These are phyloP conservation scores for Chymomyza costata DNA, from an alignment of 1,140 invertebrate genomes.

Conservation along the genomic window DNA sequence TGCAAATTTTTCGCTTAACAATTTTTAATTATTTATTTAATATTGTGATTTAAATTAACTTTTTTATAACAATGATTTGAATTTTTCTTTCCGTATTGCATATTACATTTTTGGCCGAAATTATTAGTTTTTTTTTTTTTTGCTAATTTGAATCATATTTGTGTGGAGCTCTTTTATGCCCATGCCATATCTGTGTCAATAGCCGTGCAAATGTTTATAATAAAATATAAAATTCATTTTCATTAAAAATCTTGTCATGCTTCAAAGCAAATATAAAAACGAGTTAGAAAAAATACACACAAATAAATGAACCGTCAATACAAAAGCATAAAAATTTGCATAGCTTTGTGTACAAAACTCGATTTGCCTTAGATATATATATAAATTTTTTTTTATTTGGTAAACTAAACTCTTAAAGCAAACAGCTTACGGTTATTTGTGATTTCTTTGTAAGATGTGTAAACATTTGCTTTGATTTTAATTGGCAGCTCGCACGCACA, in stretches of 20 bases:
- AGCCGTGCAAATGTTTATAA: slow-evolving; percentile 26
- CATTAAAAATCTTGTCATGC: slow-evolving; percentile 70
- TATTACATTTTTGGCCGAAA: too few species aligned
- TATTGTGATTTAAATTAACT: too few species aligned
- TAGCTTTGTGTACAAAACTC: slow-evolving; percentile 35
- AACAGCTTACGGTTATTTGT: slow-evolving; percentile 42
- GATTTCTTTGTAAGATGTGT: slow-evolving; percentile 44
- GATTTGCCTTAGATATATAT: slow-evolving; percentile 28
- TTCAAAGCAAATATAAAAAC: slow-evolving; percentile 30
- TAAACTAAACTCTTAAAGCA: slow-evolving; percentile 1
- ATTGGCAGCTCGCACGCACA: slow-evolving; percentile 47
- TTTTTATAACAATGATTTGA: too few species aligned
- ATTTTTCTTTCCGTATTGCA: too few species aligned
- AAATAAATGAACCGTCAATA: slow-evolving; percentile 29
- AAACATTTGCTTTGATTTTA: slow-evolving; percentile 62
- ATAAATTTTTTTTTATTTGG: slow-evolving; percentile 32
- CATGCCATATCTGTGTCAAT: slow-evolving; percentile 61
- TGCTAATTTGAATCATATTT: too few species aligned
- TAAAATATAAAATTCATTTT: slow-evolving; percentile 48
- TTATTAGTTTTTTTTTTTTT: neutral
- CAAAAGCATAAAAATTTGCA: slow-evolving; percentile 46
- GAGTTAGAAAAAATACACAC: slow-evolving; percentile 13
- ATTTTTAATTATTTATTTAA: too few species aligned
- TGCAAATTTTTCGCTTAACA: too few species aligned
- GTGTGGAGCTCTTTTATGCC: too few species aligned